Conservation (phyloP, 2,888 invertebrate genomes). For the Pimpla rufipes region DNA sequence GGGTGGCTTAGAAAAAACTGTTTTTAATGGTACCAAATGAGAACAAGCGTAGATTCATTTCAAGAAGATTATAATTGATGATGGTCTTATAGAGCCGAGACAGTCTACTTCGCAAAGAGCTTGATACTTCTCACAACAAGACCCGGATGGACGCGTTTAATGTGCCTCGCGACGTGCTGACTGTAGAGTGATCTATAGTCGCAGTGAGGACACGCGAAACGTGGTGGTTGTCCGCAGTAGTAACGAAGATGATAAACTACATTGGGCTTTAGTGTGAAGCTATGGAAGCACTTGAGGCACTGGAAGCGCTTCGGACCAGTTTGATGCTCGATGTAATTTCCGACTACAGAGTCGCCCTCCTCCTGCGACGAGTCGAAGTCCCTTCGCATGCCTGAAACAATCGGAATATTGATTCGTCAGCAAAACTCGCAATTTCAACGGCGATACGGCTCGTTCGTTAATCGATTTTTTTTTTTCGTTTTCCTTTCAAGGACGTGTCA, state of each 20-base stretch:
- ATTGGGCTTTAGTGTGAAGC: conserved; percentile 83
- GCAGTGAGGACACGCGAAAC: conserved; percentile 80
- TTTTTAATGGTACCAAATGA: background rate
- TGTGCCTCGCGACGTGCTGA: conserved; percentile 78
- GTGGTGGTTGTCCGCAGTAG: conserved; percentile 83
- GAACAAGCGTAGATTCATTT: background rate
- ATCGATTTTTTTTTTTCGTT: background rate
- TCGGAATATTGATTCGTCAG: conserved; percentile 25
- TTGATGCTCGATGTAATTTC: conserved; percentile 59
- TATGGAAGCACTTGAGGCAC: conserved; percentile 84
- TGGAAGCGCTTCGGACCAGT: conserved; percentile 58
- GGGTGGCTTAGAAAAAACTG: background rate
- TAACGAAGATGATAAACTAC: conserved; percentile 85
- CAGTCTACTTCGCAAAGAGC: conserved; percentile 69
- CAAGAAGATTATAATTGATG: background rate
- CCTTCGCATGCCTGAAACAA: conserved; percentile 13
- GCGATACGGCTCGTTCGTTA: background rate
- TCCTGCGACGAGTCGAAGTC: background rate
- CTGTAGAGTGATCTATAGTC: conserved; percentile 70
- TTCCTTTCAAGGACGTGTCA: background rate
- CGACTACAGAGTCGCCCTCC: conserved; percentile 21
- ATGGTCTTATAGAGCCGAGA: background rate
- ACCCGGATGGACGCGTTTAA: conserved; percentile 75
- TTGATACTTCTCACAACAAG: conserved; percentile 70
- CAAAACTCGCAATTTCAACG: background rate